Percentiles rank a stretch among this genome's conserved stretches.
phyloP scores from a whole-genome alignment of 2,113 vertebrate species.

The Lasiurus cinereus region DNA sequence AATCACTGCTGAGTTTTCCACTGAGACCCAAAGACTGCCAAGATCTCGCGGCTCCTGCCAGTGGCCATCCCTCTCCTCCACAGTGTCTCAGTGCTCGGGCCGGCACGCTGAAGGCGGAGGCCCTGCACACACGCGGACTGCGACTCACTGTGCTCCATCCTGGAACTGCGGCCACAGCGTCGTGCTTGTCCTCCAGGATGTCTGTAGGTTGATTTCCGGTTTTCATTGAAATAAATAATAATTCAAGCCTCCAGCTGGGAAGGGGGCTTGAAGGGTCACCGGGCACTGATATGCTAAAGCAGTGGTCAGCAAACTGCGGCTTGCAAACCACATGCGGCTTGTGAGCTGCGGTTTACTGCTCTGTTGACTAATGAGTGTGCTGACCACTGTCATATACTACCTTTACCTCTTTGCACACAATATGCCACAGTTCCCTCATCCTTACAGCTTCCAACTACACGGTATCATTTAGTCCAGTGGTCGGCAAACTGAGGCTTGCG shows the following conservation, averaged over 20 bases:
- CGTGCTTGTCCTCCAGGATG: not conserved
- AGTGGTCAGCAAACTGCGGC: no score
- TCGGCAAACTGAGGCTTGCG: no score
- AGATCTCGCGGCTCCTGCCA: not conserved
- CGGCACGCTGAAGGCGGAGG: rapidly evolving
- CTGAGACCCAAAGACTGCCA: not conserved
- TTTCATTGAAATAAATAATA: slow-evolving; percentile 1
- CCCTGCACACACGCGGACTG: not conserved
- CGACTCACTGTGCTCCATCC: not conserved
- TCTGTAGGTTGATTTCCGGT: not conserved
- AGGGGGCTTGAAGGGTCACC: not conserved
- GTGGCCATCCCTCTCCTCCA: not conserved
- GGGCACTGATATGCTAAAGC: not conserved
- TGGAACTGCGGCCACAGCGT: not conserved
- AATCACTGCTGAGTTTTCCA: not conserved
- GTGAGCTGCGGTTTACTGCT: no score
- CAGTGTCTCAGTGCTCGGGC: rapidly evolving
- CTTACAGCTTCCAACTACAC: no score
- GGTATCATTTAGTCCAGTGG: no score
- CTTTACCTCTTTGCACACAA: no score
- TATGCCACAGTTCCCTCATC: no score
- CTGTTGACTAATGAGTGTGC: no score
- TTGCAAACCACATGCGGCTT: no score
- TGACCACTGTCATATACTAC: no score
- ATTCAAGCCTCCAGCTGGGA: not conserved